Conservation (phyloP, 2,797 vertebrate genomes). For the Lagocephalus sceleratus region DNA sequence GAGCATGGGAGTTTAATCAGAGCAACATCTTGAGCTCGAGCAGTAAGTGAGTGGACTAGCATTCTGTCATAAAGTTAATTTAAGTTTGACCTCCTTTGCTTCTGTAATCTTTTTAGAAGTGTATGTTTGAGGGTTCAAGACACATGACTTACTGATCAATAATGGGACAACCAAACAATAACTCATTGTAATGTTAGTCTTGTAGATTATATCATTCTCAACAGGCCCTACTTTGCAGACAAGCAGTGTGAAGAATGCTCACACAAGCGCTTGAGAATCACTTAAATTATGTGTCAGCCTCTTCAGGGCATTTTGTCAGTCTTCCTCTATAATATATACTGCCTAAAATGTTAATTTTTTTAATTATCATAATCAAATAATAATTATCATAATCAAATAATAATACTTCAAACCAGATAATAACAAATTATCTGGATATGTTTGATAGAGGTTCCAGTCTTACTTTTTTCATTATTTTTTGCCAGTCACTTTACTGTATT, state of each 20-base stretch:
- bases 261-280: background rate
- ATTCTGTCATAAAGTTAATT: conserved; percentile 47
- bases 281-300: background rate
- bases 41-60: conserved; percentile 25
- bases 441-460: too few relatives aligned
- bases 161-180: background rate
- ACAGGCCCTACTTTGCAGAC: background rate
- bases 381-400: too few relatives aligned
- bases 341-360: too few relatives aligned
- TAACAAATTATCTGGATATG: too few relatives aligned
- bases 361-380: too few relatives aligned
- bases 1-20: conserved; percentile 38
- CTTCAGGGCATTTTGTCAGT: conserved; percentile 7
- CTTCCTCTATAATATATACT: conserved; percentile 6
- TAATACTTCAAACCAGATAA: too few relatives aligned
- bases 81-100: conserved; percentile 42
- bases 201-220: background rate
- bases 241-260: background rate
- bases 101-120: background rate
- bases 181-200: background rate
- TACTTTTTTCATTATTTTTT: too few relatives aligned
- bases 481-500: too few relatives aligned
- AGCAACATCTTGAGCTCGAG: conserved; percentile 34
- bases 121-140: conserved; percentile 27
- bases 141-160: background rate